phyloP scores from a whole-genome alignment of 2,888 invertebrate species.

The Acleris laterana region DNA sequence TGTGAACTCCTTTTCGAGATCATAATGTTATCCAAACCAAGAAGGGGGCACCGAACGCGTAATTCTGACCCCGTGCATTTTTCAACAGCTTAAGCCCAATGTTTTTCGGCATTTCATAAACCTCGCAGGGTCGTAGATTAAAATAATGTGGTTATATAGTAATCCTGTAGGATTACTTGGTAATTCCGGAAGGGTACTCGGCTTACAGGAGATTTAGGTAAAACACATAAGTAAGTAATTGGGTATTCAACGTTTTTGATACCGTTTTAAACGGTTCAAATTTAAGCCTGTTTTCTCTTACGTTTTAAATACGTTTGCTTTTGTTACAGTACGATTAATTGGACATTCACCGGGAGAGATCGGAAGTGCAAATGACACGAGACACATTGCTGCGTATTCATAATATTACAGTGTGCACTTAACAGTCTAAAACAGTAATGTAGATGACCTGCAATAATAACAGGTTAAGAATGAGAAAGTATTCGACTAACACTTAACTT shows the following conservation, averaged over 20 bases:
- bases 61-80: not conserved
- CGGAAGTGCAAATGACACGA: no score
- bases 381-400: no score
- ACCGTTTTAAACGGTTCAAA: constrained; percentile 2
- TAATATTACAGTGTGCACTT: no score
- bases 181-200: constrained; percentile 23
- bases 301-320: not conserved
- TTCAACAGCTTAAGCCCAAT: not conserved
- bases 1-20: no score
- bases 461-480: no score
- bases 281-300: not conserved
- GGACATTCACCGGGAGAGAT: no score
- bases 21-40: no score
- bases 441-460: no score
- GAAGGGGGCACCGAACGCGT: no score
- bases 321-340: no score
- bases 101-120: constrained; percentile 4
- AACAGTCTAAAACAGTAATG: no score
- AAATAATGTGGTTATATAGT: constrained; percentile 24
- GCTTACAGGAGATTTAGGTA: constrained; percentile 23
- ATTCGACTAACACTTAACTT: no score
- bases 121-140: constrained; percentile 22
- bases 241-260: constrained; percentile 25
- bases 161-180: constrained; percentile 10
- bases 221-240: constrained; percentile 32